A percentile compares a stretch with the other conserved stretches of the same genome.
Conservation (phyloP, 2,113 vertebrate genomes). For the Amblyopsis rosae region DNA sequence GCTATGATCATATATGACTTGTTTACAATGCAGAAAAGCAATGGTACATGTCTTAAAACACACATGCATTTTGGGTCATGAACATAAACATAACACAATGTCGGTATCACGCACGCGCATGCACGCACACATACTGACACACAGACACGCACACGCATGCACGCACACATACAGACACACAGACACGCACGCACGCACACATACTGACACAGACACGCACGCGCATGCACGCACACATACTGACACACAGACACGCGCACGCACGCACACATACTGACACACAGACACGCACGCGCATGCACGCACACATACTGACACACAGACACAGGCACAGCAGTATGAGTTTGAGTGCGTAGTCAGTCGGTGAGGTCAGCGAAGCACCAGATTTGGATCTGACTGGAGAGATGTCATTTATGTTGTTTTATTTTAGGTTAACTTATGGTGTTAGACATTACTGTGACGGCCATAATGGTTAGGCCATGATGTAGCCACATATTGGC, state of each 20-base stretch:
- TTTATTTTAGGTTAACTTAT: slow-evolving; percentile 57
- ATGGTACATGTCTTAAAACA: too few species aligned
- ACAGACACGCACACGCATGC: too few species aligned
- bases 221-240: background rate
- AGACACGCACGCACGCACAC: too few species aligned
- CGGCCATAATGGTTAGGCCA: slow-evolving; percentile 15
- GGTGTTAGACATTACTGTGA: slow-evolving; percentile 44
- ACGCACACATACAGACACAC: background rate
- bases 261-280: background rate
- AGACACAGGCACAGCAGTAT: background rate
- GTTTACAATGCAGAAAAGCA: too few species aligned
- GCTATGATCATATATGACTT: too few species aligned
- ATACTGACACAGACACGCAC: too few species aligned
- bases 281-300: too few species aligned
- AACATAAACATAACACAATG: background rate
- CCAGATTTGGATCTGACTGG: slow-evolving; percentile 44
- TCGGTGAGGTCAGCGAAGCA: slow-evolving; percentile 67
- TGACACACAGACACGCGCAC: background rate
- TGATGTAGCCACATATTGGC: slow-evolving; percentile 27
- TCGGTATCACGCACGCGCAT: background rate
- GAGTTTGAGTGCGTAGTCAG: slow-evolving; percentile 55
- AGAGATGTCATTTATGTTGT: slow-evolving; percentile 41
- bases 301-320: background rate
- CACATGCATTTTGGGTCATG: background rate
- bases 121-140: background rate